A percentile compares a stretch with the other conserved stretches of the same genome.
Evolutionary conservation across 2,113 vertebrate genomes (phyloP).

Genomic region (Ammodramus savannarum): DNA sequence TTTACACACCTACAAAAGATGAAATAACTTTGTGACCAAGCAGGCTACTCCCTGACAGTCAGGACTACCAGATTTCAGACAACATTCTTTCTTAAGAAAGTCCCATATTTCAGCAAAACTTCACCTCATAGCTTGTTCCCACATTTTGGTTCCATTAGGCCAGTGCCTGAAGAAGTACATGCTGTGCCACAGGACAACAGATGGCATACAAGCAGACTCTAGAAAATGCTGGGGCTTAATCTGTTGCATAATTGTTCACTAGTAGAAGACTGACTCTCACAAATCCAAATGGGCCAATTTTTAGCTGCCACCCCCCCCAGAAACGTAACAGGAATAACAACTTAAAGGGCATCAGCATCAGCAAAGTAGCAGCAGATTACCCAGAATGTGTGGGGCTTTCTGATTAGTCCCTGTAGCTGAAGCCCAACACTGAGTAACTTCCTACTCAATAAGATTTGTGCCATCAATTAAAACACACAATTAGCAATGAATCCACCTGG

Average conservation of each 20-base stretch:
- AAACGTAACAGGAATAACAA: conserved; percentile 24
- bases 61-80: not conserved
- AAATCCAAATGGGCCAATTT: conserved; percentile 7
- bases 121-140: not conserved
- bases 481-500: conserved; percentile 45
- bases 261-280: not conserved
- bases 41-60: not conserved
- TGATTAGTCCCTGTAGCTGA: not conserved
- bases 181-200: conserved; percentile 20
- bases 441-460: not conserved
- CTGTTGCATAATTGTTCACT: conserved; percentile 14
- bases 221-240: not conserved
- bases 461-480: conserved; percentile 28
- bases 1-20: not conserved
- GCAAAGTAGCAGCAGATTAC: not conserved
- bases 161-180: not conserved
- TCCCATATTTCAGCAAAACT: not conserved
- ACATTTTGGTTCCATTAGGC: not conserved
- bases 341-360: conserved; percentile 23
- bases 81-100: not conserved
- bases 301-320: not conserved
- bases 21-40: not conserved
- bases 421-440: conserved; percentile 6
- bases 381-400: not conserved
- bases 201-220: not conserved